Conservation (phyloP, 2,888 invertebrate genomes). For the Tuta absoluta region DNA sequence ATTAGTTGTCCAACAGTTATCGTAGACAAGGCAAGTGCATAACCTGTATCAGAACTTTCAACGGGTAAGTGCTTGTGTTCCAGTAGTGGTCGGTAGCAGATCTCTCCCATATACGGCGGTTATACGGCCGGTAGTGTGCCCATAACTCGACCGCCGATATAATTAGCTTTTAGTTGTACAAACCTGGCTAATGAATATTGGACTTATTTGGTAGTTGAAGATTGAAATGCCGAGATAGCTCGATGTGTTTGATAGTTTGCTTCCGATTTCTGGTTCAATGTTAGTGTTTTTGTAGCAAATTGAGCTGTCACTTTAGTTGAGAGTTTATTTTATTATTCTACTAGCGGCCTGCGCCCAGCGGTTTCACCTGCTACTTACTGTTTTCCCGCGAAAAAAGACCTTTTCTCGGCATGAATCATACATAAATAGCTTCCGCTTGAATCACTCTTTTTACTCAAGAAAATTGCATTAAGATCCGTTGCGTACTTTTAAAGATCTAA, state of each 20-base stretch:
- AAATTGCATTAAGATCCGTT: too few species aligned
- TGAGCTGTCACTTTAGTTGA: background rate
- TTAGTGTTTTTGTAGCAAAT: background rate
- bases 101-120: conserved; percentile 43
- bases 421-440: too few species aligned
- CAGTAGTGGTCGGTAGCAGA: conserved; percentile 27
- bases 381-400: too few species aligned
- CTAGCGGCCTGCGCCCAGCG: too few species aligned
- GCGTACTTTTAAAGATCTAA: too few species aligned
- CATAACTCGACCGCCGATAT: conserved; percentile 35
- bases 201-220: conserved; percentile 14
- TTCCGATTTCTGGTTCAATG: conserved; percentile 1
- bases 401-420: too few species aligned
- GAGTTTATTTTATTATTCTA: too few species aligned
- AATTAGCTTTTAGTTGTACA: conserved; percentile 20
- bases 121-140: conserved; percentile 49
- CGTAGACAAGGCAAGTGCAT: conserved; percentile 21
- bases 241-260: background rate
- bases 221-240: conserved; percentile 14
- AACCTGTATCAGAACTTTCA: conserved; percentile 60
- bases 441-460: too few species aligned
- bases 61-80: conserved; percentile 49
- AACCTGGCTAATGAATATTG: conserved; percentile 18
- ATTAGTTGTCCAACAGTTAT: conserved; percentile 14
- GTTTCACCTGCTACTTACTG: too few species aligned